Evolutionary conservation across 2,888 invertebrate genomes (phyloP).

Genomic region (Dioctria linearis): DNA sequence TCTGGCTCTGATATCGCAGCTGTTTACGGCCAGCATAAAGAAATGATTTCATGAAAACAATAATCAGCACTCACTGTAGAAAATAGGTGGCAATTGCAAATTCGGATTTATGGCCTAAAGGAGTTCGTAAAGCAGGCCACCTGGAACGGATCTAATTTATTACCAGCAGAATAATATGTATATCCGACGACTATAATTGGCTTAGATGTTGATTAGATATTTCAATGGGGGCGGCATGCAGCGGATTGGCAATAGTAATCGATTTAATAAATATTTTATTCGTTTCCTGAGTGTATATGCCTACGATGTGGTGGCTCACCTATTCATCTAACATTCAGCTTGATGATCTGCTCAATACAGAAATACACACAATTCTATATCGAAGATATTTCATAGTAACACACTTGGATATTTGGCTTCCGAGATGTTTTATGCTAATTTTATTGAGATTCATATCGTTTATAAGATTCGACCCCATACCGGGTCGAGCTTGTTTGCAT

Average conservation of each 20-base stretch:
- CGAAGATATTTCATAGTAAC: not conserved
- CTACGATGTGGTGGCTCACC: not conserved
- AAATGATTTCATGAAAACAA: slow-evolving; percentile 20
- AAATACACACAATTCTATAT: not conserved
- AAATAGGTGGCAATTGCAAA: slow-evolving; percentile 11
- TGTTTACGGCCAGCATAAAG: not conserved
- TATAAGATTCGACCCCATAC: slow-evolving; percentile 34
- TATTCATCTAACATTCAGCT: not conserved
- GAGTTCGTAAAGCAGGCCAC: not conserved
- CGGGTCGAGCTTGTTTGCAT: slow-evolving; percentile 42
- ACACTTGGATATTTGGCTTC: slow-evolving; percentile 12
- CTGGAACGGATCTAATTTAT: not conserved
- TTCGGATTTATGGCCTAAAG: slow-evolving; percentile 9
- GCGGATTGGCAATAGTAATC: too few species aligned
- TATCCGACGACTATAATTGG: not conserved
- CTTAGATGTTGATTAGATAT: too few species aligned
- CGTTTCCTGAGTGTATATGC: too few species aligned
- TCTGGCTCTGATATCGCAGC: not conserved
- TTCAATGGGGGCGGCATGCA: not conserved
- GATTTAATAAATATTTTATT: too few species aligned
- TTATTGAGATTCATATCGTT: slow-evolving; percentile 26
- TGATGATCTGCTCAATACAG: not conserved
- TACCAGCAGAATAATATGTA: not conserved
- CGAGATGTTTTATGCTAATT: slow-evolving; percentile 48
- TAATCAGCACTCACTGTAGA: not conserved